phyloP scores from a whole-genome alignment of 2,113 vertebrate genomes.

The Lamprotornis superbus region DNA sequence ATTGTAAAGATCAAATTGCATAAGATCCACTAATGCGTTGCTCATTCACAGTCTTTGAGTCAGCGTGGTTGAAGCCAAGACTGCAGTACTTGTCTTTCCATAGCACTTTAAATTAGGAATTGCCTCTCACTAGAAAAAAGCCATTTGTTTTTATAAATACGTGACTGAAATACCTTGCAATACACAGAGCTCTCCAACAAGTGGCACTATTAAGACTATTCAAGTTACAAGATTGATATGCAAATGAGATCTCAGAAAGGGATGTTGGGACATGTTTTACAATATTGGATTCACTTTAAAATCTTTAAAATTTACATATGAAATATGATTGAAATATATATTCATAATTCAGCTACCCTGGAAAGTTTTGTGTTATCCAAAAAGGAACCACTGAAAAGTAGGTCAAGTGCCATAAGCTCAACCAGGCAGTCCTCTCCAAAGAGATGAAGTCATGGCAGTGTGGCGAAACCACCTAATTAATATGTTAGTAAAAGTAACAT shows the following conservation, averaged over 20 bases:
- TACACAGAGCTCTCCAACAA: constrained; percentile 9
- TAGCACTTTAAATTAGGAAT: constrained; percentile 14
- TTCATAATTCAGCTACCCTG: not conserved
- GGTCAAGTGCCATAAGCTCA: constrained; percentile 16
- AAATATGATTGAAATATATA: constrained; percentile 3
- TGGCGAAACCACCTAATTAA: constrained; percentile 16
- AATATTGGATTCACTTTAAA: constrained; percentile 25
- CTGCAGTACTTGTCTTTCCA: not conserved
- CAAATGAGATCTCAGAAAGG: constrained; percentile 50
- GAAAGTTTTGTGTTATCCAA: constrained; percentile 1
- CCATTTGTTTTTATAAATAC: constrained; percentile 4
- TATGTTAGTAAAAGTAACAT: not conserved
- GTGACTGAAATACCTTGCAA: constrained; percentile 29
- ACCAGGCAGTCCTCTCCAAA: not conserved
- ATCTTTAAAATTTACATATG: constrained; percentile 41
- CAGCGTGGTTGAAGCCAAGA: not conserved
- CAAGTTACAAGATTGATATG: constrained; percentile 38
- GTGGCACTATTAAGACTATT: constrained; percentile 42
- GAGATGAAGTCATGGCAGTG: not conserved
- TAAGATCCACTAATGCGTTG: not conserved
- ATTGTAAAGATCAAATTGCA: not conserved
- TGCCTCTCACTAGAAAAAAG: constrained; percentile 10
- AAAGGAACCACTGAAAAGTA: constrained; percentile 31
- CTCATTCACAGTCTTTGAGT: not conserved
- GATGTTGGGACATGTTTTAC: constrained; percentile 64